Conservation (phyloP, 92 coral and sea anemone species). For the Ricordea florida region DNA sequence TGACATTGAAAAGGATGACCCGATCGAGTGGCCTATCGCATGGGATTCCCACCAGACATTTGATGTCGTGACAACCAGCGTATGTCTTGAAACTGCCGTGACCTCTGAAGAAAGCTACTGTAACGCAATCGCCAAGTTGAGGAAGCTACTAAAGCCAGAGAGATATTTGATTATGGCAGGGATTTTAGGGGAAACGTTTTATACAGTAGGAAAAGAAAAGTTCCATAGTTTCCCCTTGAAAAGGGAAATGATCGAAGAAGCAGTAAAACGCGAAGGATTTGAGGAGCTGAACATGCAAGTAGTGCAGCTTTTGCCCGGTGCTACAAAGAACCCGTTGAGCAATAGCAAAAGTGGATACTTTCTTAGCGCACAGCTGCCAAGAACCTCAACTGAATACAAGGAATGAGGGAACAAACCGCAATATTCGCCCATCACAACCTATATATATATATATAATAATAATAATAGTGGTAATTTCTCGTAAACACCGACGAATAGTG, state of each 20-base stretch:
- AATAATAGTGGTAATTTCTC: too few relatives aligned
- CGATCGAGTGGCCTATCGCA: slow-evolving; percentile 14
- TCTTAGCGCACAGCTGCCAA: too few relatives aligned
- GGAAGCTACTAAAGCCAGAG: slow-evolving; percentile 46
- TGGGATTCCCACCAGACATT: slow-evolving; percentile 4
- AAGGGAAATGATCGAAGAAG: slow-evolving; percentile 30
- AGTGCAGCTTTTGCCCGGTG: too few relatives aligned
- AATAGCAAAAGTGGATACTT: too few relatives aligned
- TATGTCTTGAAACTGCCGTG: slow-evolving; percentile 62
- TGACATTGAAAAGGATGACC: slow-evolving; percentile 35
- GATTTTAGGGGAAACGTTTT: slow-evolving; percentile 30
- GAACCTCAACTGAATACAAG: too few relatives aligned
- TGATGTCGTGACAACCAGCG: slow-evolving; percentile 60
- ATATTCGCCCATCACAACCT: too few relatives aligned
- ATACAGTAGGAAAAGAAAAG: slow-evolving; percentile 31
- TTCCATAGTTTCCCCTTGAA: slow-evolving; percentile 33
- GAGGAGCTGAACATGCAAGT: background rate
- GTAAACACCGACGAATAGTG: too few relatives aligned
- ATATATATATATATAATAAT: too few relatives aligned
- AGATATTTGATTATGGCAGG: slow-evolving; percentile 48
- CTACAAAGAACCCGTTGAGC: too few relatives aligned
- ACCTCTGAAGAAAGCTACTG: slow-evolving; percentile 40
- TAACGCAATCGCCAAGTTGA: slow-evolving; percentile 40
- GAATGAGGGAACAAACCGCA: too few relatives aligned
- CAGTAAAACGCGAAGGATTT: slow-evolving; percentile 49